Evolutionary conservation across 2,797 vertebrate genomes (phyloP), one percentile per base, ranked within the genome.

Genomic region (Sylvia borin): DNA sequence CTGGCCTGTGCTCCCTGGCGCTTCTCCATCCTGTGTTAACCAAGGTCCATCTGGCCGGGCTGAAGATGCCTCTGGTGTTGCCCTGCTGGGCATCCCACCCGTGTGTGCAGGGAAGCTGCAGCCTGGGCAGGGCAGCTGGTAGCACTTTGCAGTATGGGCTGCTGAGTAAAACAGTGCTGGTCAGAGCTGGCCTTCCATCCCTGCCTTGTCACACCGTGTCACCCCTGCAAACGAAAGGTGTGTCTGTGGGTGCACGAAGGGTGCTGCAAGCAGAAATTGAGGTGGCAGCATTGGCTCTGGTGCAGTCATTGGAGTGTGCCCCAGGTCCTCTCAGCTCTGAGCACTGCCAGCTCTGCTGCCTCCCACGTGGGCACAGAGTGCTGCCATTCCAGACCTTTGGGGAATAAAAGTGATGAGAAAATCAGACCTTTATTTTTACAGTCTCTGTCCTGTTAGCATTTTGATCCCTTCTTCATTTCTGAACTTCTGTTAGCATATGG

Each of bases 281-380:
- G 72, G 40, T 53, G 64, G 16, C 13, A 7, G 62, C 9, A 1
- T 25, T 0, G 0, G 47, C 7, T 21, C 55, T 76, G 80, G 12
- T 61, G 34, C 20, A 1, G 5, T 54, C 0, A 0, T 12, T 10
- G 21, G 48, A 43, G 55, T 2, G 0, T 68, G 17, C 58, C 60
- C 34, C 47, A 36, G 58, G 51, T 65, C 21, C 55, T 50, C 22
- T 31, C 47, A n/a, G 53, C 58, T 64, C 21, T 45, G 47, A 15
- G 42, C 16, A 10, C 70, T 81, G 38, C 88, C 82, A 64, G 76
- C 48, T 38, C 21, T 17, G 1, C 68, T 51, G 48, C 72, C 58
- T 50, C 24, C 13, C 40, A 21, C 2, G 0, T 53, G 38, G 58
- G 82, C n/a, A 24, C 9, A 9, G 9, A 22, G 20, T 55, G 25